phyloP scores from a whole-genome alignment of 2,797 vertebrate genomes.

The Leuciscus waleckii region DNA sequence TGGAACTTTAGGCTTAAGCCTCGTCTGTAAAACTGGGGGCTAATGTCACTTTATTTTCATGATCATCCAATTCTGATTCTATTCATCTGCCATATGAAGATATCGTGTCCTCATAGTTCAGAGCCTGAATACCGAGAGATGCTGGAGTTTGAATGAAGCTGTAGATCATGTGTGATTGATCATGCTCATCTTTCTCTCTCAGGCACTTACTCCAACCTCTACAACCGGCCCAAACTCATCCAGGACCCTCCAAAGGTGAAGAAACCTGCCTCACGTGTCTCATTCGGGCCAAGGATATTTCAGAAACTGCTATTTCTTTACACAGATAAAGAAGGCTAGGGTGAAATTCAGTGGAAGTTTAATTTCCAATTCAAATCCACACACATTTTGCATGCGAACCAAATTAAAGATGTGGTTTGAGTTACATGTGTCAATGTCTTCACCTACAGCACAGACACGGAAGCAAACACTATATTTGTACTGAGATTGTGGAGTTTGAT shows the following conservation, averaged over 20 bases:
- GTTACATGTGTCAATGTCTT: not conserved
- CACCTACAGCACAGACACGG: not conserved
- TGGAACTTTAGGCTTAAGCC: too few relatives aligned
- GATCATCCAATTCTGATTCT: not conserved
- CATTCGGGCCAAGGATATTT: not conserved
- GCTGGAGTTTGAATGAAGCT: not conserved
- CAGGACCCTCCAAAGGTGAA: slow-evolving; percentile 88
- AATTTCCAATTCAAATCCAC: slow-evolving; percentile 29
- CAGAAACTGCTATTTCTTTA: not conserved
- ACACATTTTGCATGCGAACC: slow-evolving; percentile 7
- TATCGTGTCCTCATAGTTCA: not conserved
- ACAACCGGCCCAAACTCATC: slow-evolving; percentile 94
- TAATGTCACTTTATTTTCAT: not conserved
- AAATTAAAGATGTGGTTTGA: not conserved
- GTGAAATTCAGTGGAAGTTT: not conserved
- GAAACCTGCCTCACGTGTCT: too few relatives aligned
- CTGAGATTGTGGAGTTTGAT: not conserved
- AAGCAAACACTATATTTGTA: not conserved
- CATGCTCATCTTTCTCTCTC: slow-evolving; percentile 6
- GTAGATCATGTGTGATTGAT: not conserved
- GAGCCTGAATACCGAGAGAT: not conserved
- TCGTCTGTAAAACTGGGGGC: too few relatives aligned
- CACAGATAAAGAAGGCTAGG: not conserved
- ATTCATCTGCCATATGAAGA: not conserved
- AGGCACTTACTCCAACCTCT: slow-evolving; percentile 97